Conservation (phyloP, 2,113 vertebrate genomes). For the Chaetodon trifascialis region DNA sequence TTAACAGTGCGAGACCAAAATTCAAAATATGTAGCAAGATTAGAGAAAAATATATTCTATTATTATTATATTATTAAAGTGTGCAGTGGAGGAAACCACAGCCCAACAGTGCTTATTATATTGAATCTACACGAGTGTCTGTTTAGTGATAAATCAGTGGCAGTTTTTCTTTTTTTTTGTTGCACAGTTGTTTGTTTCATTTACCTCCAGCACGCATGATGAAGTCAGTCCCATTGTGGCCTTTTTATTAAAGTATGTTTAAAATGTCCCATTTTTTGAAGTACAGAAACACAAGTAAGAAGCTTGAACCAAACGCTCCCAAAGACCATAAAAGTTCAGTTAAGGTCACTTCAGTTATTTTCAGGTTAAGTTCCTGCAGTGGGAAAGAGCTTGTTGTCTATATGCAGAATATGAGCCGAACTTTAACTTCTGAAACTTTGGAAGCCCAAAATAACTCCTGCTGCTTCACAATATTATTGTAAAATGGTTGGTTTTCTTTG, state of each 20-base stretch:
- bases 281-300: background rate
- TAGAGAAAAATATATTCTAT: too few species aligned
- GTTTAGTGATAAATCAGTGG: background rate
- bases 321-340: background rate
- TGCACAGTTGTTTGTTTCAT: background rate
- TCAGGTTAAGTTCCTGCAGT: background rate
- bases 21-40: background rate
- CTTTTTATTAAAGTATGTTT: background rate
- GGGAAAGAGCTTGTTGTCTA: background rate
- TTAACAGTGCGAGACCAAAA: background rate
- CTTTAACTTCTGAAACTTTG: background rate
- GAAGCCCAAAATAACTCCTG: background rate
- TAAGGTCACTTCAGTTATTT: background rate
- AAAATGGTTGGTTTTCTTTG: slow-evolving; percentile 18
- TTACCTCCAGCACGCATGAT: background rate
- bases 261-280: background rate
- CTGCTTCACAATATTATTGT: background rate
- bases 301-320: background rate
- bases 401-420: background rate
- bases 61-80: background rate
- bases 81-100: background rate
- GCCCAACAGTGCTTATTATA: background rate
- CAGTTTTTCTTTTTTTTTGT: background rate
- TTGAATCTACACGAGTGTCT: too few species aligned
- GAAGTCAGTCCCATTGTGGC: background rate